Evolutionary conservation across 2,113 vertebrate species (phyloP), one percentile per base, ranked within the genome.

Genomic region (Ciconia maguari): DNA sequence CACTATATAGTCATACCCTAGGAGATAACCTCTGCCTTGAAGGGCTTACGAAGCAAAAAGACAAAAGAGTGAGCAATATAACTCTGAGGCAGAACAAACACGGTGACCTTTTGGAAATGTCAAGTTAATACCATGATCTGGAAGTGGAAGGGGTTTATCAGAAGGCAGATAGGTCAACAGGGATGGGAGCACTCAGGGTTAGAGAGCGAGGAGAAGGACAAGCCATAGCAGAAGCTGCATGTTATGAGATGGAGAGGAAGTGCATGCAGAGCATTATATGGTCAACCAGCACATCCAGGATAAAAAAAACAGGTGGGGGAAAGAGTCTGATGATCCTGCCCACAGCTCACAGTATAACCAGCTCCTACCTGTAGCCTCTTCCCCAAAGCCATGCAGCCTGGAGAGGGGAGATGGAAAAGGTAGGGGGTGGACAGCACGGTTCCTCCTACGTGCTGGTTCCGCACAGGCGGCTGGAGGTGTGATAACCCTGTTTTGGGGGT

Each of bases 111-210:
- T 97, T 82, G 78, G 58, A 95, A 97, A 97, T 97, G 95, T 90
- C 95, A 95, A 91, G 93, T 83, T 97, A 95, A 94, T 94, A 77
- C 87, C 84, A 52, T 66, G 87, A 91, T 96, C 87, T 95, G 84
- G 96, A 96, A 94, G 93, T 79, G 58, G 71, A 93, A 91, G 71
- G 52, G 93, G 58, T 60, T 93, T 88, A 69, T 86, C 71, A 58
- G 74, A 87, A 48, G 54, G 57, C 13, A 32, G 18, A 32, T 77
- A 85, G 96, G 88, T 93, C 92, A 94, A 21, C 22, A 48, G 82
- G 27, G 19, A 76, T 46, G 49, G 90, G 71, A 94, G 51, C 16
- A 29, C 44, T 79, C 3, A 3, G 7, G 7, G 13, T 6, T 87
- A 30, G 11, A 21, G 14, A 12, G 9, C 51, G 68, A 92, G 38